Conservation (phyloP, 64 coral and sea anemone species). For the Cladopsammia gracilis region DNA sequence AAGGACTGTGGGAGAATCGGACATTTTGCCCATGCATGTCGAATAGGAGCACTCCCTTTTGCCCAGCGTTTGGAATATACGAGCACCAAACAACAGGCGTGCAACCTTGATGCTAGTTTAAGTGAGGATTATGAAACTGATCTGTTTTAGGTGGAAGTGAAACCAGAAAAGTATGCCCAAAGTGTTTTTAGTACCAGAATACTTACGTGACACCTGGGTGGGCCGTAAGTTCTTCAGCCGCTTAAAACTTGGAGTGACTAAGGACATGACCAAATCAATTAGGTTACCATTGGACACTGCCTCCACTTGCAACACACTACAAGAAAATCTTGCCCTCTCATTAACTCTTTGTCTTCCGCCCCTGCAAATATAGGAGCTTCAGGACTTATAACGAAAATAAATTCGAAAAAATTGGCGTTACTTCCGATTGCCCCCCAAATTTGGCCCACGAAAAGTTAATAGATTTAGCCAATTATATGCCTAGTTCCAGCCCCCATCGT, state of each 20-base stretch:
- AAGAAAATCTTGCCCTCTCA: conserved; percentile 13
- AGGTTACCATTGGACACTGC: conserved; percentile 28
- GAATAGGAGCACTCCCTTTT: conserved; percentile 20
- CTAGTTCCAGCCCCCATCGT: too few species aligned
- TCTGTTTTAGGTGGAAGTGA: conserved; percentile 34
- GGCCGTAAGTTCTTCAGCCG: conserved; percentile 32
- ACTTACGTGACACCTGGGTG: not conserved
- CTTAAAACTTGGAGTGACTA: conserved; percentile 15
- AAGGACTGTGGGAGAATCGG: conserved; percentile 44
- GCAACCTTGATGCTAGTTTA: not conserved
- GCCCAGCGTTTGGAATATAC: not conserved
- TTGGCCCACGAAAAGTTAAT: too few species aligned
- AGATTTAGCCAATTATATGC: too few species aligned
- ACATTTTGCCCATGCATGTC: conserved; percentile 19
- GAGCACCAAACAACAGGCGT: conserved; percentile 4
- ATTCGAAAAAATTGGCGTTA: too few species aligned
- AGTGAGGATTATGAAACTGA: conserved; percentile 26
- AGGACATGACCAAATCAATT: conserved; percentile 31
- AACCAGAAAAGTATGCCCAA: conserved; percentile 32
- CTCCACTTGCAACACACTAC: conserved; percentile 52
- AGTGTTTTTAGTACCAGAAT: not conserved
- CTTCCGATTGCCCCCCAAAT: too few species aligned
- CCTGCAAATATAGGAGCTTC: too few species aligned
- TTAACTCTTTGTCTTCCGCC: too few species aligned
- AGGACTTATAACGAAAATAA: too few species aligned